Base-by-base conservation (phyloP, 2,797 vertebrate genomes). In the Tadarida brasiliensis region DNA sequence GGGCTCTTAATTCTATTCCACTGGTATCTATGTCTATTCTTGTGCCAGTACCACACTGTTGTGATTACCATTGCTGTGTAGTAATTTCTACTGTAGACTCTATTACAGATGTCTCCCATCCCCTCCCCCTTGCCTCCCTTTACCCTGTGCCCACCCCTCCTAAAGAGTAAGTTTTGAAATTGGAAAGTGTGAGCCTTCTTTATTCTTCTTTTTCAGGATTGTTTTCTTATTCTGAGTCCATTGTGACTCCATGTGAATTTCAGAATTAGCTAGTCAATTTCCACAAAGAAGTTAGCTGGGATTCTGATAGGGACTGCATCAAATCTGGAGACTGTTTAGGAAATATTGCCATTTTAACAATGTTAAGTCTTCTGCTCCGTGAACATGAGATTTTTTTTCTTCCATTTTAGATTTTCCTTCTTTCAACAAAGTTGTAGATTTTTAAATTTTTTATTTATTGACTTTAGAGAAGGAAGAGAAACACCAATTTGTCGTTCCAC, bases 221-320 rank as follows among this genome's bases (percentile, higher is more conserved):
- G 51, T 77, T 90, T 92, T 86, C 65, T 90, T 86, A 51, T 91
- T 76, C 15, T 77, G 68, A 56, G 47, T 59, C 63, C 26, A 78
- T 4, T 77, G 49, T 63, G 80, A 68, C 83, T 78, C 57, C 65
- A 49, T 39, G 47, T 19, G 71, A 90, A 49, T 71, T 95, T 87
- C 83, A 87, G 68, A 90, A 93, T 44, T 63, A 70, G 24, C 26
- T 78, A 71, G 15, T 61, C 76, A 90, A 39, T 86, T 90, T 93
- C 81, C 33, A 85, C 61, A 74, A 73, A 76, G 22, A 83, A 76
- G 51, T 76, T 47, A 26, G 12, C 20, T 92, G 35, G 59, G 35
- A 54, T 81, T 89, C 86, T 82, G 39, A 81, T 4, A 71, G 47
- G 19, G 16, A 78, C 0, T 73, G 22, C 63, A 83, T 0, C 47